Evolutionary conservation across 2,113 vertebrate species (phyloP).

Genomic region (Halcyon senegalensis): DNA sequence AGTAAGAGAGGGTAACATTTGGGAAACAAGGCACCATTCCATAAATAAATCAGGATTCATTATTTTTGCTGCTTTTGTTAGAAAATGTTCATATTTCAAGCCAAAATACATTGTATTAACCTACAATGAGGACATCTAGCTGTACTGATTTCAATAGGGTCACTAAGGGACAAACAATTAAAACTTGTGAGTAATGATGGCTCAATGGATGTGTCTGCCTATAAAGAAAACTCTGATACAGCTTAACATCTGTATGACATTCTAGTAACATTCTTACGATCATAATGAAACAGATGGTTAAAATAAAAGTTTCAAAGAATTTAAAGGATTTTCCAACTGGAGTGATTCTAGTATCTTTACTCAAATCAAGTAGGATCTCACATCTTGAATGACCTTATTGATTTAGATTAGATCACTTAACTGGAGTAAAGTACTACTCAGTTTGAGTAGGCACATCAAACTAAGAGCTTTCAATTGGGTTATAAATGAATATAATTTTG

Average conservation of each 20-base stretch:
- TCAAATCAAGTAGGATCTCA: constrained; percentile 1
- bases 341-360: background rate
- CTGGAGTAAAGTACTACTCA: constrained; percentile 2
- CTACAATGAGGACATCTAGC: background rate
- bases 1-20: background rate
- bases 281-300: background rate
- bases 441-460: background rate
- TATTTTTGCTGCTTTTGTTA: background rate
- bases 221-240: background rate
- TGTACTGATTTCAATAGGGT: background rate
- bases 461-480: background rate
- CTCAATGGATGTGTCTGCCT: background rate
- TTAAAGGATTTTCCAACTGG: background rate
- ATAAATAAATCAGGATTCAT: background rate
- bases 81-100: background rate
- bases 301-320: background rate
- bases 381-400: background rate
- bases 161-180: background rate
- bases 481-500: constrained; percentile 6
- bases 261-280: background rate
- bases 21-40: background rate
- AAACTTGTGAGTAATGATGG: background rate
- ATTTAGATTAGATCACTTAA: constrained; percentile 34
- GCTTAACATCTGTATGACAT: background rate
- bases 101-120: background rate